Base-by-base conservation (phyloP, 2,113 vertebrate genomes). In the Cyanoderma ruficeps region DNA sequence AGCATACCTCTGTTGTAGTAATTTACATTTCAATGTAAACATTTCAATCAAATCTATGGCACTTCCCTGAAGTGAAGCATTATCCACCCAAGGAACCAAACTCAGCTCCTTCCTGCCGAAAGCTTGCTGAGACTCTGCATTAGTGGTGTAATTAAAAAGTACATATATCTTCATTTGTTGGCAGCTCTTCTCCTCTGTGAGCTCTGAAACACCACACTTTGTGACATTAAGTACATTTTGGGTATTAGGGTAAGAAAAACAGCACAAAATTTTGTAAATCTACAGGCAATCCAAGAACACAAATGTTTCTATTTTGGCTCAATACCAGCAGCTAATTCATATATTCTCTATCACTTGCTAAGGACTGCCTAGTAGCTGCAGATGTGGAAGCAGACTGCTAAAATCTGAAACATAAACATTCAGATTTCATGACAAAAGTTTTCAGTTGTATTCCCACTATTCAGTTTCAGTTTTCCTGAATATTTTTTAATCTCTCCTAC, bases 331-430 rank as follows among this genome's bases (percentile, higher is more conserved):
- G 68, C 60, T 78, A 89, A 93, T 92, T 87, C 0, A 1, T 75
- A 56, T 78, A 55, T 86, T 83, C 79, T 92, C 70, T 77, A 93
- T 90, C 86, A 86, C 52, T 87, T 92, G 60, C 91, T 93, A 94
- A 94, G 77, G 59, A 83, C 80, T 77, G 42, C 52, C 49, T 83
- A 87, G 83, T 78, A 90, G 89, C 71, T 67, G 35, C 1, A 15
- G 69, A 92, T 86, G 64, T 56, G 50, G 67, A 85, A 90, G 68
- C 46, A 83, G 83, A 72, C 59, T 86, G 63, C 70, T 85, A 71
- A 86, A 95, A 69, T 19, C 55, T 60, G 55, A 69, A 90, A 90
- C 33, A 88, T 11, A 64, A 82, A 77, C 16, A 53, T 64, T 68
- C n/a, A 15, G 30, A 55, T 71, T 83, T 87, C 12, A n/a, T 13